Evolutionary conservation across 2,888 invertebrate genomes (phyloP).

Genomic region (Yponomeuta malinellus): DNA sequence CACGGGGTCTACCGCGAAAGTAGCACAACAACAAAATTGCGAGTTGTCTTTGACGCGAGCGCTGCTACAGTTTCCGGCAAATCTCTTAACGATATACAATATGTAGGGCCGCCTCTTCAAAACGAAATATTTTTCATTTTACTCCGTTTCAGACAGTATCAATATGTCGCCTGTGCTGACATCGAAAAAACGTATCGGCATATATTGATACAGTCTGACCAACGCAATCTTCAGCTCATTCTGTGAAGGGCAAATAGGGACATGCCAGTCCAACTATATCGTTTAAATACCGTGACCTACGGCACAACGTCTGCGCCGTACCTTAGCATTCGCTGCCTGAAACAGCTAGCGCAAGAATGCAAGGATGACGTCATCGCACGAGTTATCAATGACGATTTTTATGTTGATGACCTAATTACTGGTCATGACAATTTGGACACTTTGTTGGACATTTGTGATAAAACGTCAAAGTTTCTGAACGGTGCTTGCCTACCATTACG

Average conservation of each 20-base stretch:
- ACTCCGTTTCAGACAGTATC: slow-evolving; percentile 23
- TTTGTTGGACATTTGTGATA: too few relatives aligned
- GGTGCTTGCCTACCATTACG: too few relatives aligned
- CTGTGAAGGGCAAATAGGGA: slow-evolving; percentile 28
- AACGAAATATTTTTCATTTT: slow-evolving; percentile 24
- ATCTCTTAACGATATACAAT: slow-evolving; percentile 25
- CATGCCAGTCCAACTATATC: slow-evolving; percentile 26
- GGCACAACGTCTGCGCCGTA: slow-evolving; percentile 33
- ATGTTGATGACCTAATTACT: too few relatives aligned
- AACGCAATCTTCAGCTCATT: slow-evolving; percentile 29
- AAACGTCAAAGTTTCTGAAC: too few relatives aligned
- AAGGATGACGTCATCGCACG: slow-evolving; percentile 18
- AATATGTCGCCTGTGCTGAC: slow-evolving; percentile 22
- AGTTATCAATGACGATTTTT: too few relatives aligned
- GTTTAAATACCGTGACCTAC: slow-evolving; percentile 30
- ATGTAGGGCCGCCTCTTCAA: slow-evolving; percentile 22
- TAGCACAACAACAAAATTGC: slow-evolving; percentile 4
- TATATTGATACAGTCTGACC: slow-evolving; percentile 25
- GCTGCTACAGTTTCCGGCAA: slow-evolving; percentile 21
- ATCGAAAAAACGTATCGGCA: slow-evolving; percentile 33
- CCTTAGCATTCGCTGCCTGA: slow-evolving; percentile 29
- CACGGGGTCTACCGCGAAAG: slow-evolving; percentile 8
- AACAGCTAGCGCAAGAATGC: slow-evolving; percentile 32
- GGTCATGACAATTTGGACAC: too few relatives aligned
- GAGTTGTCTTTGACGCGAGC: slow-evolving; percentile 23